phyloP scores from a whole-genome alignment of 2,113 vertebrate genomes.

The Triplophysa rosa region DNA sequence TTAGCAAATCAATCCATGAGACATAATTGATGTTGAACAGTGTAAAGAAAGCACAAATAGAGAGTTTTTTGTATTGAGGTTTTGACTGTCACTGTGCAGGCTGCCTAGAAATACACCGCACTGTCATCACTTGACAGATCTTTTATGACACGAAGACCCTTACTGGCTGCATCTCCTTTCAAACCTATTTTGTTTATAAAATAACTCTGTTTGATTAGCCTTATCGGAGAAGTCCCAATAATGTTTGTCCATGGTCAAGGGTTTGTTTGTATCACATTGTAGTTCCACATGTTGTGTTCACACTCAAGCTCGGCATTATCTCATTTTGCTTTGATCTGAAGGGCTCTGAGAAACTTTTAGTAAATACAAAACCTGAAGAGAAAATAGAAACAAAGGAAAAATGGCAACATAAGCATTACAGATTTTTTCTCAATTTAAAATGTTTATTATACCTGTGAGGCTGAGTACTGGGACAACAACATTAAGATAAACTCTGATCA shows the following conservation, averaged over 20 bases:
- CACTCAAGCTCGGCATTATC: not conserved
- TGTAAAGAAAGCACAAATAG: too few species aligned
- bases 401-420: too few species aligned
- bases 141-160: not conserved
- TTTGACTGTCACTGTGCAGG: constrained; percentile 33
- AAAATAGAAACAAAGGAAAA: too few species aligned
- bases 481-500: not conserved
- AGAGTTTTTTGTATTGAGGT: not conserved
- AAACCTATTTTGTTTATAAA: constrained; percentile 14
- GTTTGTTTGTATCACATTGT: constrained; percentile 53
- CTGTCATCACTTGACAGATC: not conserved
- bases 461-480: not conserved
- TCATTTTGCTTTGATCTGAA: too few species aligned
- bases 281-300: not conserved
- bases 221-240: constrained; percentile 53
- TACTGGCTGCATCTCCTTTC: not conserved
- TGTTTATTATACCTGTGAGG: too few species aligned
- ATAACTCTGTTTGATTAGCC: not conserved
- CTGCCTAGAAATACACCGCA: constrained; percentile 26
- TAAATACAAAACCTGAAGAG: too few species aligned
- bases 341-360: too few species aligned
- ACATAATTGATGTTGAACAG: not conserved
- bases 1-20: not conserved
- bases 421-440: too few species aligned
- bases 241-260: not conserved